These are phyloP conservation scores for Chaetogeoica ovagalla DNA, from an alignment of 2,888 invertebrate genomes.

Conservation along the genomic window DNA sequence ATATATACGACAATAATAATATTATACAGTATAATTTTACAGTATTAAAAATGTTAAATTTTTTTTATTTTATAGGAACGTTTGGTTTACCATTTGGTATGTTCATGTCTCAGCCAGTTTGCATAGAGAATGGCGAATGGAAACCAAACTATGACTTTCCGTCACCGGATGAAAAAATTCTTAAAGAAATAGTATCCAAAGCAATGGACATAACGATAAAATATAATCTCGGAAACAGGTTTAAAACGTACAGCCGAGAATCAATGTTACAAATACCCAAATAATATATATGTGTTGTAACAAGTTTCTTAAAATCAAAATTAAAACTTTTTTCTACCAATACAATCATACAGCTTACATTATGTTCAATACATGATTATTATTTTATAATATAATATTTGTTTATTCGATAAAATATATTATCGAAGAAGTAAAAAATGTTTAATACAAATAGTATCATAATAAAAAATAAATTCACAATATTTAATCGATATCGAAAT, in stretches of 20 bases:
- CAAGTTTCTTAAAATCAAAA: not conserved
- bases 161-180: not conserved
- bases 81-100: constrained; percentile 34
- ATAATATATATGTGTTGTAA: not conserved
- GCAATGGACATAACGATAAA: not conserved
- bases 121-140: constrained; percentile 30
- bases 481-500: no score
- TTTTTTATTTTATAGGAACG: constrained; percentile 5
- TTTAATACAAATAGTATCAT: no score
- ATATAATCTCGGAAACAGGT: constrained; percentile 24
- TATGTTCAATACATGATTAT: no score
- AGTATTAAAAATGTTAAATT: no score
- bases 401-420: no score
- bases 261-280: not conserved
- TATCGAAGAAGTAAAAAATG: no score
- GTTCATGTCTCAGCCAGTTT: constrained; percentile 39
- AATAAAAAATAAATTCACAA: no score
- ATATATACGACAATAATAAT: no score
- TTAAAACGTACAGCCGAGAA: not conserved
- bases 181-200: constrained; percentile 3
- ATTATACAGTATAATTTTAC: no score
- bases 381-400: no score
- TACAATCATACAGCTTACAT: no score
- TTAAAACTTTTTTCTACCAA: not conserved
- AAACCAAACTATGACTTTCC: constrained; percentile 22